Evolutionary conservation across 2,888 invertebrate species (phyloP), one percentile per base, ranked within the genome.

Genomic region (Dusona sp.): DNA sequence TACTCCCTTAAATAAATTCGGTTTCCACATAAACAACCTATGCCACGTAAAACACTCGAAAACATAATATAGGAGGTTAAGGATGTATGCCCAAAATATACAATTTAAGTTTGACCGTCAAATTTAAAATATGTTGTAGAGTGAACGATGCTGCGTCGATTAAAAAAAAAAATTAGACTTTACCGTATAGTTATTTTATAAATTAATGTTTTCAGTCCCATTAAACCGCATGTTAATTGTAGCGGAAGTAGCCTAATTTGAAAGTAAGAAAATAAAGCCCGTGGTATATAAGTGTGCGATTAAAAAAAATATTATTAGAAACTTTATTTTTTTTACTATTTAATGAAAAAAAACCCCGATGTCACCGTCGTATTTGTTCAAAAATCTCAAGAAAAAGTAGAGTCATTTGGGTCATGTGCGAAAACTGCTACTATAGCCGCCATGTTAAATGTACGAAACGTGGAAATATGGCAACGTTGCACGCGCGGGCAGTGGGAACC

Each of bases 351-450:
- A 68, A 68, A 68, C 3, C 38, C 19, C 42, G 42, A 42, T 42
- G 70, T 70, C 36, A 42, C 70, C 45, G n/a, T 57, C 25, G 25
- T 25, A 45, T 22, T 68, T 68, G 38, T 8, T 68, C 45, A 33
- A 68, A 22, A 45, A 68, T 42, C 22, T 42, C 42, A 64, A 64
- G 13, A 29, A 64, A 13, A 64, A 64, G 64, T 64, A 29, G 33
- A 64, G 33, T 33, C 25, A n/a, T 45, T 68, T 68, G 22, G 9
- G 22, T 22, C 45, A 45, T 45, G 7, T 22, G 38, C 42, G 25
- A 45, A 68, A 68, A 68, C 45, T 11, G 68, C 45, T 68, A 68
- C 68, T 68, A 64, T 2, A 64, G 64, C 64, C 64, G 64, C 64
- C 64, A 64, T 64, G 16, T 64, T 25, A 16, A 64, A 68, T 25